Base-by-base conservation (phyloP, 2,888 invertebrate genomes). In the Calameuta filiformis region DNA sequence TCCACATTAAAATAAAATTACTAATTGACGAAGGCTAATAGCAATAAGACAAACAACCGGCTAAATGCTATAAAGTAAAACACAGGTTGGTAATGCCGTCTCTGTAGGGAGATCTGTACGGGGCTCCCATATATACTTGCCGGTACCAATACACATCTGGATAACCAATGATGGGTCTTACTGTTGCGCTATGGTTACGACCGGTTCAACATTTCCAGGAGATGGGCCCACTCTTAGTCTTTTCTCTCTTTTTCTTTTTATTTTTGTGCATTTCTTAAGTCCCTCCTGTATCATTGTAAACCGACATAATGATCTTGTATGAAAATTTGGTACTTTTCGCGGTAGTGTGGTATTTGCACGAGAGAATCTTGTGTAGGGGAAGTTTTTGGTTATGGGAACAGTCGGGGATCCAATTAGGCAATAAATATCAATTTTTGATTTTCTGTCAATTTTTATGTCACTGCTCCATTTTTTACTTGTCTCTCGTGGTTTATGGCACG, bases 1-100 rank as follows among this genome's bases (percentile, higher is more conserved):
- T 90, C 88, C 85, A 83, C 91, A 90, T 91, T 90, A 91, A 91
- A 90, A 87, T 87, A 84, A 90, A 91, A 91, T 91, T 90, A 88
- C 91, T 90, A 91, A 91, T 91, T 91, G 90, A 90, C 88, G 86
- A 80, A 86, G 87, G 87, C 88, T 90, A 90, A 90, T 90, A 87
- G 90, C 89, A 90, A 91, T 91, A 90, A 91, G 90, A 90, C 90
- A 91, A 91, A 91, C 89, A 90, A 88, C 88, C 83, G 85, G 84
- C 87, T 91, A 90, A 91, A 90, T 90, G 90, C 90, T 89, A 90
- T 90, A 90, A 91, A 91, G 87, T 89, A 89, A 91, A 91, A 87
- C 86, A 90, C 89, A 89, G 91, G 89, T 89, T 90, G 83, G 84
- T 86, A 84, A 84, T 85, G 84, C 81, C 82, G 81, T 81, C 79